Conservation (phyloP, 2,888 invertebrate genomes). For the Cosmopolites sordidus region DNA sequence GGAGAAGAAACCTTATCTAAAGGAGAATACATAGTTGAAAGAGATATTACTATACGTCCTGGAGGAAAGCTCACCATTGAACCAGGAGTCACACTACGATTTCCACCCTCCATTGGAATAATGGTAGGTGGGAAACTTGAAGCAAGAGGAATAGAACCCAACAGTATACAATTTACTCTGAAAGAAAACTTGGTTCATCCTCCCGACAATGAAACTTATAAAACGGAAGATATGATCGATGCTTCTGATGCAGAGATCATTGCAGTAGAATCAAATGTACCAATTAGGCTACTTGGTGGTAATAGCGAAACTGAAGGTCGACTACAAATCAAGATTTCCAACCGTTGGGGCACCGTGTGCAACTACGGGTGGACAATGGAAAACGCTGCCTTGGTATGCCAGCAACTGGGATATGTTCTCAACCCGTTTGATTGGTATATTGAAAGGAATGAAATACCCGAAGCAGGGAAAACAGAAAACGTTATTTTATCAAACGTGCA, state of each 20-base stretch:
- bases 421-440: conserved; percentile 90
- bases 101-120: conserved; percentile 91
- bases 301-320: conserved; percentile 79
- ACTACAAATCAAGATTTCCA: conserved; percentile 76
- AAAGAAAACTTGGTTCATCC: conserved; percentile 69
- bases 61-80: conserved; percentile 87
- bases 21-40: conserved; percentile 85
- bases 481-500: conserved; percentile 81
- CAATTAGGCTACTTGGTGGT: conserved; percentile 79
- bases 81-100: conserved; percentile 83
- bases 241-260: conserved; percentile 57
- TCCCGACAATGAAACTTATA: conserved; percentile 59
- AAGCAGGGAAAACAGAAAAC: conserved; percentile 70
- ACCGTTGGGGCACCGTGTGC: conserved; percentile 96
- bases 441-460: conserved; percentile 76
- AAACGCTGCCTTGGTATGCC: conserved; percentile 90
- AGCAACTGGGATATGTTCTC: conserved; percentile 87
- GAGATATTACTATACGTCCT: conserved; percentile 91
- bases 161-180: conserved; percentile 73
- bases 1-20: conserved; percentile 78
- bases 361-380: conserved; percentile 92
- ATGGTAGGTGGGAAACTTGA: conserved; percentile 92
- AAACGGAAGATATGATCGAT: conserved; percentile 49
- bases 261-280: conserved; percentile 59
- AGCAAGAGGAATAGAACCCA: conserved; percentile 73